Evolutionary conservation across 1,140 invertebrate species (phyloP).

Genomic region (Penaeus indicus): DNA sequence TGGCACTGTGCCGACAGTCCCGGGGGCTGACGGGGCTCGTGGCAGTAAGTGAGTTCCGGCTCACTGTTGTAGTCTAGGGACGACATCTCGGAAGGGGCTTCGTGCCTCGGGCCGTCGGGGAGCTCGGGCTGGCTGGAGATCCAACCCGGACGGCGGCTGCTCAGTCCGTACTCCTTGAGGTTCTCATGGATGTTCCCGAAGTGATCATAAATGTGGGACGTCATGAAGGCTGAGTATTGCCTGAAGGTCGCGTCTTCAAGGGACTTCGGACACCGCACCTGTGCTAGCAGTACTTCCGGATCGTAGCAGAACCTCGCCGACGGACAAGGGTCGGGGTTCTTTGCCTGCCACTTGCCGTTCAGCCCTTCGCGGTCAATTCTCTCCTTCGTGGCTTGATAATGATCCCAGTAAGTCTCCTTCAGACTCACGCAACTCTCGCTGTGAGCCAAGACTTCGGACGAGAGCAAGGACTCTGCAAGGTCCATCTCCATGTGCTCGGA

Average conservation of each 20-base stretch:
- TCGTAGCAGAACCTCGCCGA: slow-evolving; percentile 53
- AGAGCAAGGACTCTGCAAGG: slow-evolving; percentile 33
- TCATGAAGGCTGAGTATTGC: slow-evolving; percentile 54
- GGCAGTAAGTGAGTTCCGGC: slow-evolving; percentile 25
- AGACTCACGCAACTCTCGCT: slow-evolving; percentile 38
- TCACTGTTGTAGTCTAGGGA: slow-evolving; percentile 52
- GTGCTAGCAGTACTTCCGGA: slow-evolving; percentile 47
- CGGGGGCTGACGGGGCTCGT: not conserved
- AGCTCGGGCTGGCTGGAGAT: slow-evolving; percentile 53
- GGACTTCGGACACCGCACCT: slow-evolving; percentile 51
- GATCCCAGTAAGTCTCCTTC: slow-evolving; percentile 56
- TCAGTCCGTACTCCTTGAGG: slow-evolving; percentile 32
- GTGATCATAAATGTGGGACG: slow-evolving; percentile 49
- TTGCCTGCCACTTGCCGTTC: not conserved
- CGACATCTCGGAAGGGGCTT: not conserved
- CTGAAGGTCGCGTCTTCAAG: slow-evolving; percentile 56
- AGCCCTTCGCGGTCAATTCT: not conserved
- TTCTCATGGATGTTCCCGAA: slow-evolving; percentile 27
- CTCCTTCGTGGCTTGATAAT: slow-evolving; percentile 38
- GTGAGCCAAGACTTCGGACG: not conserved
- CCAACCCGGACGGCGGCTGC: slow-evolving; percentile 12
- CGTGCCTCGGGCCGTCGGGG: slow-evolving; percentile 24
- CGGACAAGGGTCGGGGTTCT: not conserved
- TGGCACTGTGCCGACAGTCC: not conserved
- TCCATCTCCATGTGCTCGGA: slow-evolving; percentile 54